phyloP scores from a whole-genome alignment of 2,797 vertebrate species.

The Sebastes umbrosus region DNA sequence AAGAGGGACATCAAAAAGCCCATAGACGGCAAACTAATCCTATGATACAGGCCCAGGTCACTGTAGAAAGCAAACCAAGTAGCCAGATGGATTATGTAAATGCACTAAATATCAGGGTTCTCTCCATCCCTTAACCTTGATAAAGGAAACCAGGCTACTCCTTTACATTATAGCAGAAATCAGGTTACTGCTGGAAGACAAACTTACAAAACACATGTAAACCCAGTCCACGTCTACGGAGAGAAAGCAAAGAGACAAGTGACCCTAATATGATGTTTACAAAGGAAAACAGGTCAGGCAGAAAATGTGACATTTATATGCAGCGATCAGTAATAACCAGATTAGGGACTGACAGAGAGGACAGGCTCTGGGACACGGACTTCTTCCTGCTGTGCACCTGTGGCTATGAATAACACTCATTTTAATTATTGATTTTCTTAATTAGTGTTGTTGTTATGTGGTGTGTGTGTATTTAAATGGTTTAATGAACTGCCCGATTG shows the following conservation, averaged over 20 bases:
- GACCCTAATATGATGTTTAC: too few relatives aligned
- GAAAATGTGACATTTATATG: background rate
- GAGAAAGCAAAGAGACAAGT: too few relatives aligned
- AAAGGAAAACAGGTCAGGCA: background rate
- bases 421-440: background rate
- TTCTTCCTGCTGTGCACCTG: too few relatives aligned
- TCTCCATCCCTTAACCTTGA: background rate
- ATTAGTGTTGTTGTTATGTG: background rate
- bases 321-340: background rate
- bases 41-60: too few relatives aligned
- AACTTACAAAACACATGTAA: too few relatives aligned
- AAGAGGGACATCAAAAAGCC: too few relatives aligned
- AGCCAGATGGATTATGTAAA: too few relatives aligned
- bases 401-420: background rate
- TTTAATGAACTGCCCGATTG: background rate
- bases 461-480: background rate
- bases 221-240: too few relatives aligned
- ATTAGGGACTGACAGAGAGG: too few relatives aligned
- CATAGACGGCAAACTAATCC: too few relatives aligned
- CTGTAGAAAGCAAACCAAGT: too few relatives aligned
- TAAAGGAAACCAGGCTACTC: background rate
- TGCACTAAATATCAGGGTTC: background rate
- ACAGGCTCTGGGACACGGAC: too few relatives aligned
- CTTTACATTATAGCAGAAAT: background rate
- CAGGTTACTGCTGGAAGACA: background rate